Evolutionary conservation across 2,797 vertebrate species (phyloP).

Genomic region (Heteromormyrus szaboi): DNA sequence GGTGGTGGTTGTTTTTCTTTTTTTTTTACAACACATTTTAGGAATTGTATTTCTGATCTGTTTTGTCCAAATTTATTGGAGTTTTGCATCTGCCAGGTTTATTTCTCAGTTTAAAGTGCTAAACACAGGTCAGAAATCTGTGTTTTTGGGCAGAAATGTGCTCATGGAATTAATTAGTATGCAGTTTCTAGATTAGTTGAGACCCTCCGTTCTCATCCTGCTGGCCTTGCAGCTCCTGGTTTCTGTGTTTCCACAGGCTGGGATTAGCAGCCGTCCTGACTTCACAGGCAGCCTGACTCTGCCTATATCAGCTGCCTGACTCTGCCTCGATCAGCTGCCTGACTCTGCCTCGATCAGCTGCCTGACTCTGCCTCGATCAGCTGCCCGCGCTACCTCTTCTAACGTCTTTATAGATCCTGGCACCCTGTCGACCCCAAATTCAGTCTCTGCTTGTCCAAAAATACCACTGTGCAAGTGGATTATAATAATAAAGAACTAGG

Average conservation of each 20-base stretch:
- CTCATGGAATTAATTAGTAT: not conserved
- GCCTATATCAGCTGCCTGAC: not conserved
- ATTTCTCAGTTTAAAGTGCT: not conserved
- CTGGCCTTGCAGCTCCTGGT: not conserved
- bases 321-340: not conserved
- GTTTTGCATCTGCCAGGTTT: not conserved
- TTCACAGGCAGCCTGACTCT: not conserved
- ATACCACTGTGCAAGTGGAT: not conserved
- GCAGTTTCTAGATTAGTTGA: not conserved
- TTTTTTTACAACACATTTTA: not conserved
- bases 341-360: not conserved
- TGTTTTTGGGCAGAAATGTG: slow-evolving; percentile 28
- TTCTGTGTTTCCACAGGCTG: not conserved
- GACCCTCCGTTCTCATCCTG: not conserved
- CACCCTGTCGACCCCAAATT: not conserved
- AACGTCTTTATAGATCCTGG: not conserved
- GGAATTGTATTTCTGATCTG: not conserved
- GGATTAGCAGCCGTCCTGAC: not conserved
- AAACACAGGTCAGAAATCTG: not conserved
- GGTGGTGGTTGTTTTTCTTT: not conserved
- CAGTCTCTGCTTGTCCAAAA: not conserved
- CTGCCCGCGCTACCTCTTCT: not conserved
- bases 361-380: not conserved
- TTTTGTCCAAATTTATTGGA: not conserved
- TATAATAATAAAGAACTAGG: not conserved